Base-by-base conservation (phyloP, 2,888 invertebrate species). In the Phyllotreta cruciferae region DNA sequence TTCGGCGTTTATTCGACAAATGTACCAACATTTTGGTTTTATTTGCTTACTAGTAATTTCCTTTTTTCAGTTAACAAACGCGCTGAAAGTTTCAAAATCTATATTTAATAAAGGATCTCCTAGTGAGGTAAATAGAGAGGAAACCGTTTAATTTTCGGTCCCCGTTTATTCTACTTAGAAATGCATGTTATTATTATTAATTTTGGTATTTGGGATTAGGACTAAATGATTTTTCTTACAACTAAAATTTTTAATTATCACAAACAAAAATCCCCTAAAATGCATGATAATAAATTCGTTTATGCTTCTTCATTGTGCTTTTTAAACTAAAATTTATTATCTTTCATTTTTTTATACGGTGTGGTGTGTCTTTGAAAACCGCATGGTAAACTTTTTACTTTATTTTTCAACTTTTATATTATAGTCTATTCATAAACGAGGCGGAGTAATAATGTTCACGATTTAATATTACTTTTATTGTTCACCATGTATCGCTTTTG, bases 71-170 rank as follows among this genome's bases (percentile, higher is more conserved):
- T 60, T 44, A 52, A 36, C 60, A 24, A 60, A 41, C 14, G 6
- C 37, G 24, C 38, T 60, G 60, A 60, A 60, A 60, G 41, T 60
- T 44, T 60, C 60, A 60, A 52, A 60, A 37, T 52, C 60, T 34
- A 60, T 60, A 60, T 60, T 60, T 60, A 60, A 60, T 53, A 60
- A 60, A 60, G 60, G 60, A 60, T 35, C 52, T 52, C 14, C 10
- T 41, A 60, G 13, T 44, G 60, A 60, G 60, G 60, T 60, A 60
- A 60, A 52, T 60, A 44, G 14, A 13, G 10, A 44, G 4, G 24
- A 36, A 44, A 52, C 39, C 36, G 9, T 41, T 8, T 11, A 6
- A 8, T 7, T n/a, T 35, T 9, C 11, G 14, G 38, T 37, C 11
- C 6, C 5, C 13, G 34, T 37, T 37, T 52, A 14, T 52, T 47